Conservation (phyloP, 2,797 vertebrate species). For the Hippoglossus hippoglossus region DNA sequence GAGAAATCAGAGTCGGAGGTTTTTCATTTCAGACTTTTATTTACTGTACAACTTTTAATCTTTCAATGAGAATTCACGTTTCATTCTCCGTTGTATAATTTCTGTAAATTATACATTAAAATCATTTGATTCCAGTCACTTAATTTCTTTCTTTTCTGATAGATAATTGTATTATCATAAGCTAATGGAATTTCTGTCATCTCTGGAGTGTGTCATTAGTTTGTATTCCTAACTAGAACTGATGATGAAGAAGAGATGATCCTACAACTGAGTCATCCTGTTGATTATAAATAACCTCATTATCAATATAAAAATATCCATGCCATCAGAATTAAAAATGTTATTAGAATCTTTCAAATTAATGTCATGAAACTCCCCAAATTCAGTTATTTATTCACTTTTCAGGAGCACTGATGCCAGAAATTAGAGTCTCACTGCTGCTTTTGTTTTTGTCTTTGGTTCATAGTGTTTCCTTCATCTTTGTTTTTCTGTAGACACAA, state of each 20-base stretch:
- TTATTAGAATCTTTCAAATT: too few relatives aligned
- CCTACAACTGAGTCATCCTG: neutral
- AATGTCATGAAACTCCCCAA: too few relatives aligned
- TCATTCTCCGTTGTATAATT: constrained; percentile 6
- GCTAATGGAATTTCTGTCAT: neutral
- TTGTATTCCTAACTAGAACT: neutral
- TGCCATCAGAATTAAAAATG: neutral
- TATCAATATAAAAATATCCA: neutral
- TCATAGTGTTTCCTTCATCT: neutral
- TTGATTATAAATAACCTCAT: neutral
- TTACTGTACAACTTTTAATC: neutral
- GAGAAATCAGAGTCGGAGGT: neutral
- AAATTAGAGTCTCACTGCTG: neutral
- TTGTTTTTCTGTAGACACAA: neutral
- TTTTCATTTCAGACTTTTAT: neutral
- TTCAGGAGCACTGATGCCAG: neutral
- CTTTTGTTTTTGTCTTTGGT: too few relatives aligned
- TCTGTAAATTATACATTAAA: constrained; percentile 25
- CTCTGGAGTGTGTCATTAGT: neutral
- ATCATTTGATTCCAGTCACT: constrained; percentile 3
- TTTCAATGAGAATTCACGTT: neutral
- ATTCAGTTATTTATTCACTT: neutral
- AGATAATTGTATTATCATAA: neutral
- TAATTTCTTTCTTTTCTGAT: neutral
- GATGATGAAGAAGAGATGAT: neutral